Conservation (phyloP, 2,113 vertebrate species). For the Chinchilla lanigera region DNA sequence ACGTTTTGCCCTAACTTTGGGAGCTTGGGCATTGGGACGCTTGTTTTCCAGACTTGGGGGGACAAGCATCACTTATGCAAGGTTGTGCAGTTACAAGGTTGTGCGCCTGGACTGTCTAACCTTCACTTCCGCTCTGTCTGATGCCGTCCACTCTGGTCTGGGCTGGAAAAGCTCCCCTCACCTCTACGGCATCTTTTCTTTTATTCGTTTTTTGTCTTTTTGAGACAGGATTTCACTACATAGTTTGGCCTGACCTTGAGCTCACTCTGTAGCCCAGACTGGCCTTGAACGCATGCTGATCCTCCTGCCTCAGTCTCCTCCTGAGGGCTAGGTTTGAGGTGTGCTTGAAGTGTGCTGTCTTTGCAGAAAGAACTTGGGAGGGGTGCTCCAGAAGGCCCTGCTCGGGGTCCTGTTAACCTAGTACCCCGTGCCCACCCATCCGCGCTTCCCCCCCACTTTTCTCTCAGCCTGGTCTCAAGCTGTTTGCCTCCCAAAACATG, state of each 20-base stretch:
- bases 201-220: no score
- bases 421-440: background rate
- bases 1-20: background rate
- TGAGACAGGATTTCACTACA: background rate
- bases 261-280: background rate
- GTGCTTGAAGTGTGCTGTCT: background rate
- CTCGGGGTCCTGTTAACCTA: no score
- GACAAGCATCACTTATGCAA: background rate
- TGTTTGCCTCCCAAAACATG: background rate
- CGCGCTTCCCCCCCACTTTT: background rate
- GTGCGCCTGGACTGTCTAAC: background rate
- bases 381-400: background rate
- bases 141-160: background rate
- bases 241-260: background rate
- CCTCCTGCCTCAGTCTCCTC: background rate
- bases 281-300: background rate
- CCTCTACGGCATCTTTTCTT: background rate
- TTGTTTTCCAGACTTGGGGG: background rate
- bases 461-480: background rate
- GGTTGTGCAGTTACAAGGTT: background rate
- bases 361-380: background rate
- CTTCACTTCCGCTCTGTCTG: background rate
- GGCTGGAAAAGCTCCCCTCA: background rate
- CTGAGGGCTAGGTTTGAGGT: background rate
- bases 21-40: background rate